Percentiles rank a stretch among this genome's conserved stretches.
Conservation (phyloP, 2,797 vertebrate species). For the Tokudaia muenninki region DNA sequence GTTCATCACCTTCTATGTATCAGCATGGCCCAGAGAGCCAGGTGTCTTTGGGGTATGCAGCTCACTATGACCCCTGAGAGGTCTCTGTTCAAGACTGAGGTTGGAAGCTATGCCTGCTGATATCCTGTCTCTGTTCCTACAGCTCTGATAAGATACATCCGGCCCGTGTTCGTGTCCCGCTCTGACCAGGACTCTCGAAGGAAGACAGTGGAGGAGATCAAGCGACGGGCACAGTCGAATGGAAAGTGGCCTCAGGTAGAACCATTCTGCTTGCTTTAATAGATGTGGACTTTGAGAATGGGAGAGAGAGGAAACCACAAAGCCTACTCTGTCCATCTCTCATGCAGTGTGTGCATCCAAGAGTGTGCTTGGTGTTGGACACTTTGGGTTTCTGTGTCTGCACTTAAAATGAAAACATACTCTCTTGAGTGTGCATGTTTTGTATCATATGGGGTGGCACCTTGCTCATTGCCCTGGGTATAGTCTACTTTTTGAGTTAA, state of each 20-base stretch:
- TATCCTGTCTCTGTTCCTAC: background rate
- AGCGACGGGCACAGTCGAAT: conserved; percentile 93
- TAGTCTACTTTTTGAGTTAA: fast-evolving
- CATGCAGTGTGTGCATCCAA: too few relatives aligned
- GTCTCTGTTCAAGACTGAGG: fast-evolving
- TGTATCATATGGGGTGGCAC: background rate
- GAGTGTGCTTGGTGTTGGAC: background rate
- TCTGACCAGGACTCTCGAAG: conserved; percentile 97
- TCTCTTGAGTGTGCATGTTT: background rate
- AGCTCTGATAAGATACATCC: conserved; percentile 98
- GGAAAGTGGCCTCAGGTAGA: conserved; percentile 97
- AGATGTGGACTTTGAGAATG: fast-evolving
- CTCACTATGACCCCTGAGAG: fast-evolving
- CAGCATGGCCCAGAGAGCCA: fast-evolving
- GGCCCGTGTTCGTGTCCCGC: conserved; percentile 97
- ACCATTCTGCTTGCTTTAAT: background rate
- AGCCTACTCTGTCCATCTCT: background rate
- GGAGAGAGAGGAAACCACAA: too few relatives aligned
- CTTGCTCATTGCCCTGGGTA: background rate
- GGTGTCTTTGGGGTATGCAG: too few relatives aligned
- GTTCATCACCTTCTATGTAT: background rate
- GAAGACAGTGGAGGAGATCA: conserved; percentile 98
- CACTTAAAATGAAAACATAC: background rate
- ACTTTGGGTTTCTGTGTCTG: background rate
- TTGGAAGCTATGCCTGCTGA: fast-evolving